Evolutionary conservation across 2,797 vertebrate genomes (phyloP).

Genomic region (Typhlichthys subterraneus): DNA sequence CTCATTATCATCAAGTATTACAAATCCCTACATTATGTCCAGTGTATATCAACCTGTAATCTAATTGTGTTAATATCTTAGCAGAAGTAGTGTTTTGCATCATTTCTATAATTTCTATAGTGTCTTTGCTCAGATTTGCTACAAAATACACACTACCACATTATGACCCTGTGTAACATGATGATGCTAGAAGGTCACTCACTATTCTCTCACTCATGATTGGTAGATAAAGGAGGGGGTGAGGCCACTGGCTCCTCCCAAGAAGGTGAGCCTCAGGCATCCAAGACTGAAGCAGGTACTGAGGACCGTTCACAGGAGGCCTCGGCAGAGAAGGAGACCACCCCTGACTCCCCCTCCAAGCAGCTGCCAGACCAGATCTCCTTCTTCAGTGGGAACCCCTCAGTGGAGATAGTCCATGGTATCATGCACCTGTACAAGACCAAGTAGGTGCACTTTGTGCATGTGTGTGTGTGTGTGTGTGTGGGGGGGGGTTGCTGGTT

Average conservation of each 20-base stretch:
- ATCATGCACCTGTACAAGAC: conserved; percentile 99
- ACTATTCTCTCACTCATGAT: neutral
- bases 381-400: conserved; percentile 97
- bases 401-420: conserved; percentile 95
- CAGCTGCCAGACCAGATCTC: conserved; percentile 96
- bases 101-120: too few species aligned
- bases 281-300: conserved; percentile 18
- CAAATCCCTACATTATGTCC: too few species aligned
- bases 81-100: too few species aligned
- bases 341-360: conserved; percentile 90
- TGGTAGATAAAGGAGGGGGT: conserved; percentile 47
- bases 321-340: conserved; percentile 42
- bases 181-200: neutral
- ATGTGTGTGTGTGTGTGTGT: neutral
- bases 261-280: conserved; percentile 17
- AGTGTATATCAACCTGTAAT: too few species aligned
- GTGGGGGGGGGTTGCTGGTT: neutral
- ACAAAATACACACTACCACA: too few species aligned
- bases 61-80: too few species aligned
- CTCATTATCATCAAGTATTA: neutral
- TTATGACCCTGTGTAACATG: too few species aligned
- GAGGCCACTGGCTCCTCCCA: conserved; percentile 23
- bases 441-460: conserved; percentile 80
- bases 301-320: conserved; percentile 37
- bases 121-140: neutral